A percentile compares a stretch with the other conserved stretches of the same genome.
Evolutionary conservation across 2,113 vertebrate genomes (phyloP).

Genomic region (Gymnorhina tibicen): DNA sequence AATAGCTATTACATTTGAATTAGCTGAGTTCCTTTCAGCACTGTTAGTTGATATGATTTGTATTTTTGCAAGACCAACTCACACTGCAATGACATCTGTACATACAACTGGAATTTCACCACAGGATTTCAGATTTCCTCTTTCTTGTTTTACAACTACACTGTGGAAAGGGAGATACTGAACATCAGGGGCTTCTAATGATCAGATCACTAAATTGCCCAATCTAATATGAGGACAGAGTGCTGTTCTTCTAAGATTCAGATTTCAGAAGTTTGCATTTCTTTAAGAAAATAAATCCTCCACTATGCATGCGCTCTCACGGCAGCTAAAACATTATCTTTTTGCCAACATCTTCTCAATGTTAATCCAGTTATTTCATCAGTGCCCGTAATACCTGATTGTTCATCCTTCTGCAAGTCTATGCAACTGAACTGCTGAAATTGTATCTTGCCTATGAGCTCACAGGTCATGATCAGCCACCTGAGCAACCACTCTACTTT

Average conservation of each 20-base stretch:
- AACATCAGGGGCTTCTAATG: not conserved
- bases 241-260: not conserved
- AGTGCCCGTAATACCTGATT: not conserved
- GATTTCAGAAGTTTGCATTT: not conserved
- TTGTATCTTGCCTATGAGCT: not conserved
- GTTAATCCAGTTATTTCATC: not conserved
- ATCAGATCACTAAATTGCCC: not conserved
- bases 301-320: not conserved
- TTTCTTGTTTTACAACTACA: not conserved
- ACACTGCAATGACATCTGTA: not conserved
- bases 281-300: not conserved
- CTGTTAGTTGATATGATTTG: not conserved
- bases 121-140: not conserved
- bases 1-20: not conserved
- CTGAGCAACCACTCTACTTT: not conserved
- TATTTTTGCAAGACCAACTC: not conserved
- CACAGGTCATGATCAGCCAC: not conserved
- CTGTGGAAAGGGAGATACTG: not conserved
- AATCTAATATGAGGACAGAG: not conserved
- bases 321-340: not conserved
- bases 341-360: not conserved
- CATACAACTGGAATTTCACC: not conserved
- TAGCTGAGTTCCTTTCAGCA: not conserved
- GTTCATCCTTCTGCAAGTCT: not conserved
- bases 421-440: not conserved